Base-by-base conservation (phyloP, 2,797 vertebrate genomes). In the Argyrosomus regius region DNA sequence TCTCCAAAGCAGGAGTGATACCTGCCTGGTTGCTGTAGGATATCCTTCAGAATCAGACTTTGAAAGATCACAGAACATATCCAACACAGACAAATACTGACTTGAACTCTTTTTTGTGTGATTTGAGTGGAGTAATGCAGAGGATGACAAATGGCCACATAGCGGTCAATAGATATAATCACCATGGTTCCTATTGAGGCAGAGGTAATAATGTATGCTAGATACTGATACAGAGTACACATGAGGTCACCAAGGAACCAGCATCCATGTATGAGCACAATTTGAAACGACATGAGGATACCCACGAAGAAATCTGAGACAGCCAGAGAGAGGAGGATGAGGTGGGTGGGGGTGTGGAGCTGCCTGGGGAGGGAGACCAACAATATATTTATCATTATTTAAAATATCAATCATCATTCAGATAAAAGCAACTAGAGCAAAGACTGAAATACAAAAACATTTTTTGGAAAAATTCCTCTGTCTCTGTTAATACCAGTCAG, bases 81-180 rank as follows among this genome's bases (percentile, higher is more conserved):
- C 91, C 91, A 93, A 69, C 80, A 89, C 7, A 91, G 49, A 61
- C 59, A 65, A 41, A 90, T 50, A 45, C 72, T 76, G 1, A 85
- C 10, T 2, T 72, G 59, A 5, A 61, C 80, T 71, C 26, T 88
- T 49, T 28, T 52, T 2, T 6, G 2, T 5, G 83, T 71, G n/a
- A 87, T 24, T 64, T 69, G 58, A 20, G 17, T 74, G 20, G 79
- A n/a, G 45, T 87, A 87, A 35, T 48, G 66, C 9, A 82, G 8
- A 53, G 80, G 77, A 1, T 85, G 13, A 61, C 80, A 84, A 48
- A 84, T 67, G 20, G 84, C 87, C 9, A 88, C 52, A 16, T 85
- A 85, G 6, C 88, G 78, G 22, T 89, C 85, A 20, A 65, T 3
- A 4, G 81, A 89, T 68, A 87, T 89, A 3, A 89, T 18, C 14